These are phyloP conservation scores for Molorchus minor DNA, from an alignment of 2,888 invertebrate species.

Conservation along the genomic window DNA sequence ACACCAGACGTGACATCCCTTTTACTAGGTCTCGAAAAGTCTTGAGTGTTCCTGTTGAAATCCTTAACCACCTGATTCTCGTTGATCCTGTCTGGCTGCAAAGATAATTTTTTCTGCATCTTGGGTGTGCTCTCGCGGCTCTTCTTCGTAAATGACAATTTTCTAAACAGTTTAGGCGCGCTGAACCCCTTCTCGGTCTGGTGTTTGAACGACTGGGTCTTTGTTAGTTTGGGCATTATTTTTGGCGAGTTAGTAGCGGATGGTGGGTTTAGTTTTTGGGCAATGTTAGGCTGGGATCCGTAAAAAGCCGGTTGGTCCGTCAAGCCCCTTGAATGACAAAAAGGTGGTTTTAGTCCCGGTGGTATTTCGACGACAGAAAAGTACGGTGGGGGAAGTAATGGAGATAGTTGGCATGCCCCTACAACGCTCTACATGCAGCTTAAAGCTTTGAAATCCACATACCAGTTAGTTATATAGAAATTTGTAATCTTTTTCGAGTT, in stretches of 20 bases:
- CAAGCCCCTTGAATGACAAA: constrained; percentile 57
- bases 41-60: constrained; percentile 52
- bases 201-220: constrained; percentile 62
- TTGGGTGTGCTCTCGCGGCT: constrained; percentile 51
- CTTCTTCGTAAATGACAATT: constrained; percentile 57
- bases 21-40: constrained; percentile 53
- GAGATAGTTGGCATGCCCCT: too few relatives aligned
- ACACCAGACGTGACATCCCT: constrained; percentile 64
- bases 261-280: constrained; percentile 57
- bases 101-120: constrained; percentile 51
- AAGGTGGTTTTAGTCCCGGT: constrained; percentile 35
- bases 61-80: constrained; percentile 48
- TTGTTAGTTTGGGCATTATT: constrained; percentile 60
- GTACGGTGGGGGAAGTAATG: too few relatives aligned
- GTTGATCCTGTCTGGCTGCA: constrained; percentile 46
- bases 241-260: constrained; percentile 59
- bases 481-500: too few relatives aligned
- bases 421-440: too few relatives aligned
- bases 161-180: constrained; percentile 59
- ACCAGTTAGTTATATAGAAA: too few relatives aligned
- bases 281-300: constrained; percentile 63
- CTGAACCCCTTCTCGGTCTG: constrained; percentile 52
- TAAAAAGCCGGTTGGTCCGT: constrained; percentile 57
- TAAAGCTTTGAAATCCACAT: too few relatives aligned
- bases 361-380: too few relatives aligned